A percentile compares a stretch with the other conserved stretches of the same genome.
Conservation (phyloP, 2,888 invertebrate species). For the Ptychoptera albimana region DNA sequence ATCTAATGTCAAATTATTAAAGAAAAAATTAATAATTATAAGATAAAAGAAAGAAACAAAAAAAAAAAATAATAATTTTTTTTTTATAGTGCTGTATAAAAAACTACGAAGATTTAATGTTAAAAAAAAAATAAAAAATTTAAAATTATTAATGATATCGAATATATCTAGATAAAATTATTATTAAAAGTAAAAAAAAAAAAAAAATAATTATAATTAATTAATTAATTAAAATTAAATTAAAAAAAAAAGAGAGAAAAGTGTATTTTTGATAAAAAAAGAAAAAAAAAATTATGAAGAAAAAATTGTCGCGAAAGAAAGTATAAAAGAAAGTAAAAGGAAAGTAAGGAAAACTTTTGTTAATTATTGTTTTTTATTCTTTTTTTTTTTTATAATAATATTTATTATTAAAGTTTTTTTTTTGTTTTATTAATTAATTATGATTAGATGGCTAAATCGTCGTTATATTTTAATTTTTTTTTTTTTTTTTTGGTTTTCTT, state of each 20-base stretch:
- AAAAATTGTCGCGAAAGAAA: background rate
- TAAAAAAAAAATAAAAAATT: constrained; percentile 2
- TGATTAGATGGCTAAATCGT: background rate
- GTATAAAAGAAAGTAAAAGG: constrained; percentile 2
- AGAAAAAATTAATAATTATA: background rate
- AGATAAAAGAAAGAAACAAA: too few relatives aligned
- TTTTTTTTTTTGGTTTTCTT: too few relatives aligned
- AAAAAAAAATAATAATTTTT: too few relatives aligned
- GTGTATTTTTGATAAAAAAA: constrained; percentile 4
- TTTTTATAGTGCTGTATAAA: too few relatives aligned
- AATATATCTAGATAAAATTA: background rate
- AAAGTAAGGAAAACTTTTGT: constrained; percentile 1
- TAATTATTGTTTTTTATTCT: constrained; percentile 3
- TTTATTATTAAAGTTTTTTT: constrained; percentile 7
- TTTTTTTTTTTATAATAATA: constrained; percentile 6
- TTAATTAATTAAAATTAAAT: constrained; percentile 1
- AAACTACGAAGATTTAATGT: constrained; percentile 9
- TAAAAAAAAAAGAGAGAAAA: background rate
- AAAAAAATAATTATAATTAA: background rate
- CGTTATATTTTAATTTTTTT: background rate
- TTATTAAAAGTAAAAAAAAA: constrained; percentile 3
- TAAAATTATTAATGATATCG: constrained; percentile 1
- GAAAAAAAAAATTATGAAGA: background rate
- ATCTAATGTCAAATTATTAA: too few relatives aligned
- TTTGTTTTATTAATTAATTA: too few relatives aligned